These are phyloP conservation scores for Epinotia nisella DNA, from an alignment of 2,888 invertebrate genomes.

Conservation along the genomic window DNA sequence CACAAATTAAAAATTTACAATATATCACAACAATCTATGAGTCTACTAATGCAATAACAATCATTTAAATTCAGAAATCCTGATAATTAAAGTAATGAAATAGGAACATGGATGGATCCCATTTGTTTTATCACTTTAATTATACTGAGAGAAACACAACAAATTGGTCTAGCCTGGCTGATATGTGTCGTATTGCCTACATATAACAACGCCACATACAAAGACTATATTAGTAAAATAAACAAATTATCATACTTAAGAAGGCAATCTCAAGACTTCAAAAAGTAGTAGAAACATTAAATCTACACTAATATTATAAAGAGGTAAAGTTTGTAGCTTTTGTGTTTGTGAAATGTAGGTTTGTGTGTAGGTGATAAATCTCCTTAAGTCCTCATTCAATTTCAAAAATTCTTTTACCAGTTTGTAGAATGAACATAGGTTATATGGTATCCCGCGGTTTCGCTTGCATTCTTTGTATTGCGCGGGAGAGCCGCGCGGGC, in stretches of 20 bases:
- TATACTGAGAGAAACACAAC: slow-evolving; percentile 27
- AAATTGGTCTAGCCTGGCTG: slow-evolving; percentile 47
- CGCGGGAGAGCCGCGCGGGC: no score
- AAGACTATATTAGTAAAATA: slow-evolving; percentile 20
- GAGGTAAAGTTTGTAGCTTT: no score
- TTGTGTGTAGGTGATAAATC: no score
- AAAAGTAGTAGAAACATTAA: no score
- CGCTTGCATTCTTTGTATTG: no score
- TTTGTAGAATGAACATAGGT: no score
- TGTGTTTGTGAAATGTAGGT: no score
- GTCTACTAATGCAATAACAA: slow-evolving; percentile 44
- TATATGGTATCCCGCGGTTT: no score
- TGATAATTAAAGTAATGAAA: slow-evolving; percentile 37
- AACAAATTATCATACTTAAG: not conserved
- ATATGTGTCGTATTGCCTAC: slow-evolving; percentile 52
- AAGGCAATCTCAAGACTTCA: slow-evolving; percentile 19
- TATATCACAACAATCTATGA: slow-evolving; percentile 46
- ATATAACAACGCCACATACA: slow-evolving; percentile 14
- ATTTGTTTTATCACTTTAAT: slow-evolving; percentile 43
- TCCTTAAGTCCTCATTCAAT: no score
- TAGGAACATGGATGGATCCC: slow-evolving; percentile 25
- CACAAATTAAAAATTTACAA: slow-evolving; percentile 46
- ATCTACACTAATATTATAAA: no score
- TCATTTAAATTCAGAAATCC: slow-evolving; percentile 27
- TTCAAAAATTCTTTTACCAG: no score